A percentile compares a stretch with the other conserved stretches of the same genome.
These are phyloP conservation scores for Pediacus dermestoides DNA, from an alignment of 2,888 invertebrate genomes.

Conservation along the genomic window DNA sequence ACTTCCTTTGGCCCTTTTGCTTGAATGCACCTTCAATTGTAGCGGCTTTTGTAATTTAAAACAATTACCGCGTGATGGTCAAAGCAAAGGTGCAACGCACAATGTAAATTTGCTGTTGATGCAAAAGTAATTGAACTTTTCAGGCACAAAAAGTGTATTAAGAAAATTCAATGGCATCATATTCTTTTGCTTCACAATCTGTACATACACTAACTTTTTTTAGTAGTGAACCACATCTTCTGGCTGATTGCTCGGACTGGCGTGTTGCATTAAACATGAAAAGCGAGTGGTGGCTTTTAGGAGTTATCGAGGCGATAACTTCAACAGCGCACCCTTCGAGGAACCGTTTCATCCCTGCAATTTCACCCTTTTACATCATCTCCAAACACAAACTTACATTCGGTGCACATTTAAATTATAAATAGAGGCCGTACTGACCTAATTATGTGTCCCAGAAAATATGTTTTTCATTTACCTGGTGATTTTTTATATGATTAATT, in stretches of 20 bases:
- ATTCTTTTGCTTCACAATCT: too few species aligned
- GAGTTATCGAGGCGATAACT: constrained; percentile 45
- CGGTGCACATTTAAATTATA: not conserved
- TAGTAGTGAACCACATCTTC: constrained; percentile 27
- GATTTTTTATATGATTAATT: too few species aligned
- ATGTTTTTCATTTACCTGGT: too few species aligned
- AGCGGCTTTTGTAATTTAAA: too few species aligned
- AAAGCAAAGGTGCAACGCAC: too few species aligned
- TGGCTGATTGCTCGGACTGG: constrained; percentile 38
- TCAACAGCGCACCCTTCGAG: constrained; percentile 25
- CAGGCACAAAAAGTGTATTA: too few species aligned
- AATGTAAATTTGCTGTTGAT: too few species aligned
- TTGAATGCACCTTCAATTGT: constrained; percentile 18
- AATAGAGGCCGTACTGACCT: not conserved
- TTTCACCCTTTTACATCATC: constrained; percentile 7
- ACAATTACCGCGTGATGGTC: too few species aligned
- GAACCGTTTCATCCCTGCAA: constrained; percentile 12
- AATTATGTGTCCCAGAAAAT: not conserved
- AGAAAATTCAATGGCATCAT: too few species aligned
- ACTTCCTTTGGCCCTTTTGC: constrained; percentile 36
- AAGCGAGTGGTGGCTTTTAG: constrained; percentile 44
- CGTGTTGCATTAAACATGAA: constrained; percentile 49
- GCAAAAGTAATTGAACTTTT: too few species aligned
- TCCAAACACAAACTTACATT: constrained; percentile 6
- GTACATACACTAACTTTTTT: not conserved